Evolutionary conservation across 2,888 invertebrate species (phyloP).

Genomic region (Cosmopolites sordidus): DNA sequence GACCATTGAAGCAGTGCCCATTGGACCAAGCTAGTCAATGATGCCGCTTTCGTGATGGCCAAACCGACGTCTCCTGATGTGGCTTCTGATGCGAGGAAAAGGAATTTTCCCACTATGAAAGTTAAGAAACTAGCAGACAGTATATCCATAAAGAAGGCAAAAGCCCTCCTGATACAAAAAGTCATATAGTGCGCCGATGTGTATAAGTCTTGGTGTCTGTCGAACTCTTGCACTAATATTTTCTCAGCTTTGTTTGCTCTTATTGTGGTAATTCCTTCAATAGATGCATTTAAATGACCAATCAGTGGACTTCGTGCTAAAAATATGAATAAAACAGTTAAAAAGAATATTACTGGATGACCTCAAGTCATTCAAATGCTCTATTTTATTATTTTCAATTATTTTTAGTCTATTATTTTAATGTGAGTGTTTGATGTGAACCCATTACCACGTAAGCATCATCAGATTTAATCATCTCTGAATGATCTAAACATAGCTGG

Average conservation of each 20-base stretch:
- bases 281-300: conserved; percentile 44
- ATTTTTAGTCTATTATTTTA: too few species aligned
- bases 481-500: too few species aligned
- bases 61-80: conserved; percentile 48
- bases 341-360: too few species aligned
- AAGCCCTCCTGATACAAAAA: conserved; percentile 45
- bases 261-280: conserved; percentile 45
- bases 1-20: conserved; percentile 75
- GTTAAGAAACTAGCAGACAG: conserved; percentile 37
- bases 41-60: conserved; percentile 49
- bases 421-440: too few species aligned
- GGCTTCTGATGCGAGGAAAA: conserved; percentile 30
- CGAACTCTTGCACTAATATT: conserved; percentile 41
- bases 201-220: conserved; percentile 41
- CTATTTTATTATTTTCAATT: too few species aligned
- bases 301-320: conserved; percentile 44
- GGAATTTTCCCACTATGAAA: conserved; percentile 31
- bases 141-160: conserved; percentile 41
- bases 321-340: conserved; percentile 19
- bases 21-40: conserved; percentile 62
- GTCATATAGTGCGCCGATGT: conserved; percentile 41
- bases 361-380: too few species aligned
- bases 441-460: too few species aligned
- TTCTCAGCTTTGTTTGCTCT: conserved; percentile 43
- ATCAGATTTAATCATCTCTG: too few species aligned